Evolutionary conservation across 2,888 invertebrate genomes (phyloP).

Genomic region (Lepidocyrtinus sp.): DNA sequence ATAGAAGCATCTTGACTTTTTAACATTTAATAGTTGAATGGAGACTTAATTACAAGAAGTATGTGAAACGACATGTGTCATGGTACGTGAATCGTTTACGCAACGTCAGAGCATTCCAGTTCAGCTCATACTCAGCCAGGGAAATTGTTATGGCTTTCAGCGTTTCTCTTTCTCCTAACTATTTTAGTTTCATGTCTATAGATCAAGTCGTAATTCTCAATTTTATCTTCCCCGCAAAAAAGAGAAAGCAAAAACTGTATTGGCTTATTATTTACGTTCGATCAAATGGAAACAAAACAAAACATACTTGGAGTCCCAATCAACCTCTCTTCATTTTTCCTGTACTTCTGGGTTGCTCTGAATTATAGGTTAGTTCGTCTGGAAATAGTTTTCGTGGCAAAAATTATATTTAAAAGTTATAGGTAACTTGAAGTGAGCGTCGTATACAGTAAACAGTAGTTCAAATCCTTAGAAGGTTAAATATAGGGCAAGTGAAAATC

Average conservation of each 20-base stretch:
- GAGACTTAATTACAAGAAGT: slow-evolving; percentile 49
- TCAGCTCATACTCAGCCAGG: neutral
- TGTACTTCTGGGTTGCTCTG: neutral
- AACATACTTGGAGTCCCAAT: no score
- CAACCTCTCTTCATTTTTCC: neutral
- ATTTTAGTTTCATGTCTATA: neutral
- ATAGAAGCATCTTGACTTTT: slow-evolving; percentile 7
- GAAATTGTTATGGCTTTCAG: neutral
- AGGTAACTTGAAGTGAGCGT: no score
- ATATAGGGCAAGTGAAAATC: no score
- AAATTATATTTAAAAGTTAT: no score
- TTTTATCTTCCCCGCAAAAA: neutral
- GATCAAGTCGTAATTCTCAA: neutral
- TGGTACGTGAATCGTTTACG: slow-evolving; percentile 43
- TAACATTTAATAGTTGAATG: slow-evolving; percentile 32
- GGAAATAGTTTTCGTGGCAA: no score
- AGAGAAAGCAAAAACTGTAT: neutral
- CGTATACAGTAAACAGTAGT: no score
- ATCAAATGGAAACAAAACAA: no score
- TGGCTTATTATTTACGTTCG: no score
- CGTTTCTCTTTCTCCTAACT: neutral
- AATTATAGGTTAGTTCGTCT: no score
- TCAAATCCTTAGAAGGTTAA: no score
- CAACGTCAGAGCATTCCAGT: neutral
- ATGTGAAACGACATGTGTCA: slow-evolving; percentile 54